Evolutionary conservation across 2,888 invertebrate genomes (phyloP).

Genomic region (Syrista parreyssii): DNA sequence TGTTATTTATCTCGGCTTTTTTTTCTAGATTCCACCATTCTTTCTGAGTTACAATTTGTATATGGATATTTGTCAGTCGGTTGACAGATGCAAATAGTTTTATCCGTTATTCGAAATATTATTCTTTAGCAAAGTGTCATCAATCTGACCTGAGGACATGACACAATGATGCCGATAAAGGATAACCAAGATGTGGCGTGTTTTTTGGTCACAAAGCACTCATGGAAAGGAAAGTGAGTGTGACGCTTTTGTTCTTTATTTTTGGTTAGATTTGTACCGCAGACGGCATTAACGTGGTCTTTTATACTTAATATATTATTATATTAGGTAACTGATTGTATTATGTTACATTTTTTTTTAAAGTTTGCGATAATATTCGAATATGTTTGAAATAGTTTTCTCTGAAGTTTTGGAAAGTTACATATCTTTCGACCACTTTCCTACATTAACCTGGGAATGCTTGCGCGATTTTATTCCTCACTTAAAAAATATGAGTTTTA

Average conservation of each 20-base stretch:
- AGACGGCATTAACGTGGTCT: neutral
- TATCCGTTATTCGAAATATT: constrained; percentile 11
- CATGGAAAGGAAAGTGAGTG: constrained; percentile 96
- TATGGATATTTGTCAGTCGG: constrained; percentile 1
- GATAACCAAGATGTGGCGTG: constrained; percentile 97
- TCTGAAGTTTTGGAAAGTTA: neutral
- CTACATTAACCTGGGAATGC: too few species aligned
- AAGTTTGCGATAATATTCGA: too few species aligned
- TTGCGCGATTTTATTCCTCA: too few species aligned
- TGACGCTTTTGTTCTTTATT: constrained; percentile 20
- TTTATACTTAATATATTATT: neutral
- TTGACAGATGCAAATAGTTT: constrained; percentile 30
- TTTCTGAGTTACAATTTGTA: neutral
- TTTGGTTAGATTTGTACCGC: neutral
- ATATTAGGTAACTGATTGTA: neutral
- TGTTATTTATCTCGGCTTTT: neutral
- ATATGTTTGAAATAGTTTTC: neutral
- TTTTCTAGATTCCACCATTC: neutral
- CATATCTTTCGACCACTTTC: neutral
- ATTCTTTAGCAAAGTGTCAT: constrained; percentile 24
- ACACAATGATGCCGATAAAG: constrained; percentile 83
- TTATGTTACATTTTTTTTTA: neutral
- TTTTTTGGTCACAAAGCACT: constrained; percentile 97
- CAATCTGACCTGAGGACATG: constrained; percentile 67
- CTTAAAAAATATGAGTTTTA: too few species aligned